Evolutionary conservation across 2,888 invertebrate genomes (phyloP), one percentile per base, ranked within the genome.

Genomic region (Gari tellinella): DNA sequence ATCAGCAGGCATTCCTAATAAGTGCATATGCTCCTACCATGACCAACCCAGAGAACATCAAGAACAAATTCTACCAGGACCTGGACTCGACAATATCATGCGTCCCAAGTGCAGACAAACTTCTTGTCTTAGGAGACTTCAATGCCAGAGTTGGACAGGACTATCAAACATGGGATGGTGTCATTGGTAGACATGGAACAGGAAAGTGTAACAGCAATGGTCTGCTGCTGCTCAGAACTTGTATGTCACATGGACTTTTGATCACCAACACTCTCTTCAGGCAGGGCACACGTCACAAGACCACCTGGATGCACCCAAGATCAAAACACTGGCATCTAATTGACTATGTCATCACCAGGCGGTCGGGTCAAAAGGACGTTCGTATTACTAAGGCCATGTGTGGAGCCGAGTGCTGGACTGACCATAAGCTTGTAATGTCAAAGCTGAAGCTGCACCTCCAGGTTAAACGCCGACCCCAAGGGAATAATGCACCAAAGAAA

Each of bases 371-470:
- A 55, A 55, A 55, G n/a, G n/a, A n/a, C n/a, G n/a, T n/a, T n/a
- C n/a, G n/a, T n/a, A n/a, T n/a, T n/a, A n/a, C 53, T 12, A 53
- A 53, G 46, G 55, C 48, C 17, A 56, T 56, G 55, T 37, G 68
- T 26, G 55, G 68, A 21, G 56, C 61, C 3, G 55, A 62, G 17
- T 61, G 68, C 43, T 69, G 63, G 63, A 70, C 60, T 43, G 69
- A 69, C 41, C 61, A 53, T 14, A 40, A 41, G 5, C 31, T 31
- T 10, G n/a, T 23, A 7, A 10, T 31, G 31, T 10, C 31, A 31
- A n/a, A 37, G 58, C 21, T 52, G 1, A 45, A 63, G 19, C 25
- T 56, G 25, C 43, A 40, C 41, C 37, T 56, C 41, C 56, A 63
- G 41, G 26, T 40, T 21, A 55, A 46, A 37, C 15, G 62, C n/a